Conservation (phyloP, 2,888 invertebrate genomes). For the Salpingus planirostris region DNA sequence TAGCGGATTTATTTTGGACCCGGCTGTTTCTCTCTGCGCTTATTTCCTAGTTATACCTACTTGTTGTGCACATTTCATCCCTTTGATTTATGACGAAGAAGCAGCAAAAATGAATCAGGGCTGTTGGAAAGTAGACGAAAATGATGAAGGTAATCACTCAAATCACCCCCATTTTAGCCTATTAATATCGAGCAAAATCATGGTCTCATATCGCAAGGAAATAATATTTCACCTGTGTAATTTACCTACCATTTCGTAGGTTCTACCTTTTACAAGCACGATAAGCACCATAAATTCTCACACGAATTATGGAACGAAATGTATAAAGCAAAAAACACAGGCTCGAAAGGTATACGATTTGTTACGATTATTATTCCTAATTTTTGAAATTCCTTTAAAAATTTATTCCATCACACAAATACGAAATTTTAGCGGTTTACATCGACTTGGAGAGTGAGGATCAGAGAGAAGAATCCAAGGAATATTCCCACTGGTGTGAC, state of each 20-base stretch:
- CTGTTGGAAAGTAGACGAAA: slow-evolving; percentile 40
- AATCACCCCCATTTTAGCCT: not conserved
- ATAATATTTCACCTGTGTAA: too few relatives aligned
- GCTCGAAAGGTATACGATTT: slow-evolving; percentile 22
- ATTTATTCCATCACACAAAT: too few relatives aligned
- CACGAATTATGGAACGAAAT: slow-evolving; percentile 34
- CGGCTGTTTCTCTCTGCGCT: too few relatives aligned
- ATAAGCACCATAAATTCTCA: slow-evolving; percentile 34
- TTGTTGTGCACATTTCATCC: too few relatives aligned
- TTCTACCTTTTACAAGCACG: slow-evolving; percentile 20
- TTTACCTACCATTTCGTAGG: slow-evolving; percentile 6
- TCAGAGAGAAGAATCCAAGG: slow-evolving; percentile 36
- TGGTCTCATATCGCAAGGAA: too few relatives aligned
- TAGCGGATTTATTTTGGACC: too few relatives aligned
- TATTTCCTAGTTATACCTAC: slow-evolving; percentile 6
- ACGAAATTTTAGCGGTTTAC: slow-evolving; percentile 28
- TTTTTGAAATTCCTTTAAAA: too few relatives aligned
- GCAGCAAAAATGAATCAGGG: slow-evolving; percentile 36
- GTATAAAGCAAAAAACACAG: slow-evolving; percentile 28
- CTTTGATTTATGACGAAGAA: too few relatives aligned
- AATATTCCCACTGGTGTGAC: slow-evolving; percentile 54
- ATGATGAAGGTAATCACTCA: slow-evolving; percentile 37
- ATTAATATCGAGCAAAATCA: not conserved
- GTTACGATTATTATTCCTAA: too few relatives aligned
- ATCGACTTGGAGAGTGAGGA: slow-evolving; percentile 36